These are phyloP conservation scores for Chrysogorgia sp. DNA, from an alignment of 92 coral and sea anemone species.

Conservation along the genomic window DNA sequence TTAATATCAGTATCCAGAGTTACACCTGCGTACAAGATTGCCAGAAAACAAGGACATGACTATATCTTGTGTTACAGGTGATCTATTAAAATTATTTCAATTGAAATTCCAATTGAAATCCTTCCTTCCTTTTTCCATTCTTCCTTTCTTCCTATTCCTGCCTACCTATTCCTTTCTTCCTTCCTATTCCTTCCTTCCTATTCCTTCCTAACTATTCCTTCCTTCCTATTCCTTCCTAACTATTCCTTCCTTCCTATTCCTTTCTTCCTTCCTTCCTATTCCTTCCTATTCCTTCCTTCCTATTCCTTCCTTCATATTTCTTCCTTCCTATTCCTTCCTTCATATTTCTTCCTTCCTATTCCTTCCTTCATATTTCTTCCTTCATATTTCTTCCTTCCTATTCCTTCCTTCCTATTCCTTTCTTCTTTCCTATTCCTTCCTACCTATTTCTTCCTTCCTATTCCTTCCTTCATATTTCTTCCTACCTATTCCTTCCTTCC, in stretches of 20 bases:
- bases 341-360: background rate
- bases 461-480: no score
- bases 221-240: no score
- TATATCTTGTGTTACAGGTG: slow-evolving; percentile 93
- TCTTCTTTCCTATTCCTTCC: background rate
- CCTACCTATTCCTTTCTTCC: no score
- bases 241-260: background rate
- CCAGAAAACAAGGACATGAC: slow-evolving; percentile 89
- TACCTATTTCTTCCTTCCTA: no score
- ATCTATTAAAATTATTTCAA: background rate
- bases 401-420: background rate
- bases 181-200: background rate
- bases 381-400: background rate
- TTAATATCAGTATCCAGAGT: slow-evolving; percentile 84
- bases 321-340: background rate
- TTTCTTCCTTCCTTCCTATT: background rate
- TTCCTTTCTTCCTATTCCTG: no score
- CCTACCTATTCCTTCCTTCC: no score
- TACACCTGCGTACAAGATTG: slow-evolving; percentile 90
- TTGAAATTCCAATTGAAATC: no score
- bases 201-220: background rate
- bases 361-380: background rate
- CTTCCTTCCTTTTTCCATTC: background rate
- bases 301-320: no score
- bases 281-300: background rate